These are phyloP conservation scores for Musca vetustissima DNA, from an alignment of 1,140 invertebrate genomes.

Conservation along the genomic window DNA sequence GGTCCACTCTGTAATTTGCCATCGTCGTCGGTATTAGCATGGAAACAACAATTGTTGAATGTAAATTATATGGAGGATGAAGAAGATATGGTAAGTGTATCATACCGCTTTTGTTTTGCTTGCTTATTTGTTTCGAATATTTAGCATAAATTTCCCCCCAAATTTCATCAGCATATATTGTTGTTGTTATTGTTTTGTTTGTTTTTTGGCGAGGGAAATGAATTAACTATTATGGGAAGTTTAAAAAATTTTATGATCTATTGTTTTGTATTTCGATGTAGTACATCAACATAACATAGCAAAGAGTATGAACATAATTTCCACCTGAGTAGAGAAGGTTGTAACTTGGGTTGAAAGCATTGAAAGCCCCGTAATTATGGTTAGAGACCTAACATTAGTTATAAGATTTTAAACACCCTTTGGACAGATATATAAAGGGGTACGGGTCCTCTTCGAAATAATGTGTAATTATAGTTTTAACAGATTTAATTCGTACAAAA, in stretches of 20 bases:
- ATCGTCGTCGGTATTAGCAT: conserved; percentile 47
- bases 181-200: background rate
- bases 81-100: conserved; percentile 54
- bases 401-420: too few relatives aligned
- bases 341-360: too few relatives aligned
- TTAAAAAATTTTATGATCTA: conserved; percentile 13
- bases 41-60: conserved; percentile 42
- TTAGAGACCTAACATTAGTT: too few relatives aligned
- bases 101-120: background rate
- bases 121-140: conserved; percentile 7
- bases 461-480: too few relatives aligned
- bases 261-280: background rate
- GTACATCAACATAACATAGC: too few relatives aligned
- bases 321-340: too few relatives aligned
- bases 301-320: too few relatives aligned
- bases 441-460: too few relatives aligned
- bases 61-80: conserved; percentile 50
- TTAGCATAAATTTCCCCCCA: background rate
- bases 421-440: too few relatives aligned
- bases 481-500: too few relatives aligned
- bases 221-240: conserved; percentile 3
- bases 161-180: background rate
- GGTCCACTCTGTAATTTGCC: conserved; percentile 2
- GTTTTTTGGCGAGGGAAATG: background rate
- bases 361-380: too few relatives aligned